Percentiles rank a stretch among this genome's conserved stretches.
These are phyloP conservation scores for Tethea ocularis DNA, from an alignment of 2,888 invertebrate species.

Conservation along the genomic window DNA sequence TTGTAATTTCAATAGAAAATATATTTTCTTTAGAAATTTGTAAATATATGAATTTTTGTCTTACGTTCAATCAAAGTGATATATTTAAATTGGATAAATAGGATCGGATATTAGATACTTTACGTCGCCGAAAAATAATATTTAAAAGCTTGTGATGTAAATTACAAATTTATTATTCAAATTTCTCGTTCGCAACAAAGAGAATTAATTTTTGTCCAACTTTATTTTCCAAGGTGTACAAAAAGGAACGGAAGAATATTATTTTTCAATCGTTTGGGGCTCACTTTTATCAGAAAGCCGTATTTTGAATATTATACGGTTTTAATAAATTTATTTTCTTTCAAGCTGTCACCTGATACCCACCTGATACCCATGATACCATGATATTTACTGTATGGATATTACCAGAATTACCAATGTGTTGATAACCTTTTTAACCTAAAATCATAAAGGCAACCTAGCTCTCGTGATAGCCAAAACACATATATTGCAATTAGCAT, in stretches of 20 bases:
- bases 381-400: too few species aligned
- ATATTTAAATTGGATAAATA: background rate
- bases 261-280: background rate
- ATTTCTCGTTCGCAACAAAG: background rate
- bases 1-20: background rate
- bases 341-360: too few species aligned
- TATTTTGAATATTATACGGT: background rate
- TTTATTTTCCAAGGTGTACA: background rate
- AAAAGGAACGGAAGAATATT: background rate
- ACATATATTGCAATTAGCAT: too few species aligned
- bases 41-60: too few species aligned
- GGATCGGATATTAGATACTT: background rate
- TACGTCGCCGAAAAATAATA: background rate
- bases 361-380: too few species aligned
- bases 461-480: too few species aligned
- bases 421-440: too few species aligned
- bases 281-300: background rate
- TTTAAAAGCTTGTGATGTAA: background rate
- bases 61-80: background rate
- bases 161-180: background rate
- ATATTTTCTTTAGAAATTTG: too few species aligned
- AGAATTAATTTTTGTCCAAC: background rate
- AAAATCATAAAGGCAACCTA: too few species aligned
- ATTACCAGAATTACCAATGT: too few species aligned
- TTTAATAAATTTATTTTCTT: too few species aligned